A percentile compares a stretch with the other conserved stretches of the same genome.
phyloP scores from a whole-genome alignment of 1,140 invertebrate genomes.

The Megathymus violae region DNA sequence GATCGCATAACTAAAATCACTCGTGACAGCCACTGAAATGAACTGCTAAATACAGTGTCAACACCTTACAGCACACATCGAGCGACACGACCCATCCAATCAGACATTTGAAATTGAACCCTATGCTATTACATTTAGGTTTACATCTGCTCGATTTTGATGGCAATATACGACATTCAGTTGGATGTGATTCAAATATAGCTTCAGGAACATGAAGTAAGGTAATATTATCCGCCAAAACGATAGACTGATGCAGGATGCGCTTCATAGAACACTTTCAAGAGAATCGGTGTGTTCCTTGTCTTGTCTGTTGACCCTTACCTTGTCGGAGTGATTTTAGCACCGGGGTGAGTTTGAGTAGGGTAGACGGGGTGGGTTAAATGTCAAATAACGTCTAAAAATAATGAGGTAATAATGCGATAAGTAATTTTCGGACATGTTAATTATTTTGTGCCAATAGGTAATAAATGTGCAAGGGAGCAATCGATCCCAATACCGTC shows the following conservation, averaged over 20 bases:
- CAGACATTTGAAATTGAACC: neutral
- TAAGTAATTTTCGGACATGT: too few species aligned
- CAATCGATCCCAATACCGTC: too few species aligned
- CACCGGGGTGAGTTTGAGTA: neutral
- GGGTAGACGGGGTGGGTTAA: neutral
- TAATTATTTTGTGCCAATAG: too few species aligned
- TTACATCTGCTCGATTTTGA: neutral
- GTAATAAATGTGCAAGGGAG: too few species aligned
- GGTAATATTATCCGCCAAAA: constrained; percentile 24
- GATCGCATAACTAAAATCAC: constrained; percentile 58
- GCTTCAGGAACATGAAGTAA: constrained; percentile 9
- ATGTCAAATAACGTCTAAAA: neutral
- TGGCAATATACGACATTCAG: neutral
- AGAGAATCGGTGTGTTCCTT: constrained; percentile 13
- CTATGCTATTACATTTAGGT: neutral
- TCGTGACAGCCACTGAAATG: constrained; percentile 53
- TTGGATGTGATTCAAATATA: constrained; percentile 5
- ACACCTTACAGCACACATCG: constrained; percentile 47
- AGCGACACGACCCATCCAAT: neutral
- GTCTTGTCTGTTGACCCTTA: constrained; percentile 26
- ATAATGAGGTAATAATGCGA: too few species aligned
- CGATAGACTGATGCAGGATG: constrained; percentile 27
- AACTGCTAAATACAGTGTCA: constrained; percentile 65
- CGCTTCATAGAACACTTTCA: too few species aligned
- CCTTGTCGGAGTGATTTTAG: constrained; percentile 18